These are phyloP conservation scores for Cantharis rufa DNA, from an alignment of 2,888 invertebrate species.

Conservation along the genomic window DNA sequence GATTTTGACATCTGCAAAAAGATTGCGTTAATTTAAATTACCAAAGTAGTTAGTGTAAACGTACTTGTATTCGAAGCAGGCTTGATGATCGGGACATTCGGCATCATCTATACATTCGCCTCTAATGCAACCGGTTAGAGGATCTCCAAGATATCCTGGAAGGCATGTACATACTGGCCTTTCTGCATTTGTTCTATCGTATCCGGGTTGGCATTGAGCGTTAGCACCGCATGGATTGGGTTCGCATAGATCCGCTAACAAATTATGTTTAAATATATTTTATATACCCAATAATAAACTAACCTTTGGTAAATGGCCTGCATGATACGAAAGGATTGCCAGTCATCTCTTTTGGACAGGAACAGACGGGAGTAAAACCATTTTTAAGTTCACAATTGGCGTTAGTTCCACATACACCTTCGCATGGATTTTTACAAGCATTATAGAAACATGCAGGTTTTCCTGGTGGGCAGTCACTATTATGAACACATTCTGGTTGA, in stretches of 20 bases:
- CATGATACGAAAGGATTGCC: slow-evolving; percentile 84
- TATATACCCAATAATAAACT: slow-evolving; percentile 42
- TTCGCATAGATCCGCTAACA: slow-evolving; percentile 76
- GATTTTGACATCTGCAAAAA: slow-evolving; percentile 60
- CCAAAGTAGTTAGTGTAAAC: slow-evolving; percentile 44
- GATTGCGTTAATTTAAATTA: neutral
- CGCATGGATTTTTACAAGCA: slow-evolving; percentile 82
- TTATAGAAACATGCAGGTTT: slow-evolving; percentile 82
- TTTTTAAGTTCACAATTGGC: slow-evolving; percentile 77
- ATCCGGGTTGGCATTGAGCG: slow-evolving; percentile 80
- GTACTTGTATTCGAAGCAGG: slow-evolving; percentile 78
- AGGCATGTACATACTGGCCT: slow-evolving; percentile 86
- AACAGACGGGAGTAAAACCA: slow-evolving; percentile 81
- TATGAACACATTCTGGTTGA: slow-evolving; percentile 78
- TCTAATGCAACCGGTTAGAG: slow-evolving; percentile 70
- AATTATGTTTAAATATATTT: neutral
- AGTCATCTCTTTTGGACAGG: slow-evolving; percentile 85
- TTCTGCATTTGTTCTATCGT: slow-evolving; percentile 79
- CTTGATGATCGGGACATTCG: slow-evolving; percentile 75
- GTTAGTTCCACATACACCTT: slow-evolving; percentile 76
- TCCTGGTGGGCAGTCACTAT: slow-evolving; percentile 76
- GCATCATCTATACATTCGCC: slow-evolving; percentile 80
- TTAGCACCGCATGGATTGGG: slow-evolving; percentile 86
- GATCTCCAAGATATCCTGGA: slow-evolving; percentile 77
- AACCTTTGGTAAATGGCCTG: slow-evolving; percentile 79